Evolutionary conservation across 1,140 invertebrate species (phyloP).

Genomic region (Drosophila littoralis): DNA sequence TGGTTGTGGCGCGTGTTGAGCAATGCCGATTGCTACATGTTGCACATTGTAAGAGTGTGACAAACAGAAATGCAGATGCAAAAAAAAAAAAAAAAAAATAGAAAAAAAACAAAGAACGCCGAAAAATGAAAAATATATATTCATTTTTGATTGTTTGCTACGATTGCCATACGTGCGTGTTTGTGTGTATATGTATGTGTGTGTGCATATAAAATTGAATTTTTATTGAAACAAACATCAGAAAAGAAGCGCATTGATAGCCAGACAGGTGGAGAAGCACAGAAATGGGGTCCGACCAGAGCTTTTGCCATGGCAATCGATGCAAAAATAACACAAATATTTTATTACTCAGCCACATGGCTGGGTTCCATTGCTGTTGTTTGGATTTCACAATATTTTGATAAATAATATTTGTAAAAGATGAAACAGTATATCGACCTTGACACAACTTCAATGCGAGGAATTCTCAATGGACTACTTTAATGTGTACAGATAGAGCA

Average conservation of each 20-base stretch:
- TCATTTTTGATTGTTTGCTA: constrained; percentile 24
- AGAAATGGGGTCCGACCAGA: neutral
- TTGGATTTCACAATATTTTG: constrained; percentile 4
- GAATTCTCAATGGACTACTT: constrained; percentile 3
- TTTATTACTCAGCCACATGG: constrained; percentile 18
- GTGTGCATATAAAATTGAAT: constrained; percentile 51
- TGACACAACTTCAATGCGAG: constrained; percentile 3
- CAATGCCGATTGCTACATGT: constrained; percentile 40
- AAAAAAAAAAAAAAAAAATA: constrained; percentile 27
- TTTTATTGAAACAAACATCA: constrained; percentile 54
- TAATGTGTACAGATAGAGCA: constrained; percentile 2
- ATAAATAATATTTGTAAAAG: constrained; percentile 7
- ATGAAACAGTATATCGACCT: constrained; percentile 1
- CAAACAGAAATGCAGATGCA: neutral
- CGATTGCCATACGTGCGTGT: neutral
- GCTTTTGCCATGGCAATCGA: constrained; percentile 19
- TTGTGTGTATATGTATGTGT: constrained; percentile 1
- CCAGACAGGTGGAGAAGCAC: constrained; percentile 25
- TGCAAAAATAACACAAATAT: constrained; percentile 48
- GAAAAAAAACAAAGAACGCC: constrained; percentile 3
- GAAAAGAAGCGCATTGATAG: constrained; percentile 31
- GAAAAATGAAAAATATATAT: constrained; percentile 33
- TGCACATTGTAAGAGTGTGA: constrained; percentile 28
- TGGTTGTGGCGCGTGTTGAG: neutral
- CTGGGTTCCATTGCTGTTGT: neutral